A percentile compares a stretch with the other conserved stretches of the same genome.
Evolutionary conservation across 1,140 invertebrate genomes (phyloP).

Genomic region (Episyrphus balteatus): DNA sequence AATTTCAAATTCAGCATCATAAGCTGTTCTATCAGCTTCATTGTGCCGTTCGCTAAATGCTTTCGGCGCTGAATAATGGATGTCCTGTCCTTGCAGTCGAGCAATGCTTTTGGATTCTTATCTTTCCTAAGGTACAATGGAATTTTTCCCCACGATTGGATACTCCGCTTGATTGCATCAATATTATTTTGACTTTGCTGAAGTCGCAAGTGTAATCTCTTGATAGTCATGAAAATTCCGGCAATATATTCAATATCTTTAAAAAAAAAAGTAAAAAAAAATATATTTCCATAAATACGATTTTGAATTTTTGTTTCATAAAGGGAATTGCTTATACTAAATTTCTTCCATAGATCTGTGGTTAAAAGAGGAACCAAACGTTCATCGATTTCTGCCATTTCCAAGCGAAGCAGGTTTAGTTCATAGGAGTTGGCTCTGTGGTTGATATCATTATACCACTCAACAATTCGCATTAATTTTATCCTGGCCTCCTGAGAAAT

Average conservation of each 20-base stretch:
- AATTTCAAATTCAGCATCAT: constrained; percentile 47
- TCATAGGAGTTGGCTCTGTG: constrained; percentile 45
- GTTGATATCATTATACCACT: constrained; percentile 51
- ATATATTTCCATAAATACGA: neutral
- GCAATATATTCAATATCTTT: constrained; percentile 14
- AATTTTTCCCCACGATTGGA: constrained; percentile 44
- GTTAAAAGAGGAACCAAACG: constrained; percentile 44
- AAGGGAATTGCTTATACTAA: constrained; percentile 37
- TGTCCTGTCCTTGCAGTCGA: constrained; percentile 43
- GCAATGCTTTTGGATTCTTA: constrained; percentile 40
- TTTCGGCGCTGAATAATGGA: constrained; percentile 26
- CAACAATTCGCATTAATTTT: constrained; percentile 32
- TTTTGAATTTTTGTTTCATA: neutral
- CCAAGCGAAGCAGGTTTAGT: constrained; percentile 45
- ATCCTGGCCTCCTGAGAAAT: constrained; percentile 20
- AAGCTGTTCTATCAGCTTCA: constrained; percentile 43
- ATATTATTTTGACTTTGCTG: constrained; percentile 46
- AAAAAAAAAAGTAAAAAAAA: constrained; percentile 3
- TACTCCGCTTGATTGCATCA: constrained; percentile 36
- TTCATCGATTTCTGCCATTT: constrained; percentile 45
- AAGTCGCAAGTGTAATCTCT: constrained; percentile 44
- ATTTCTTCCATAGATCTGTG: constrained; percentile 48
- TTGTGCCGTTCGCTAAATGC: constrained; percentile 36
- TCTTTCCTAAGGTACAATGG: constrained; percentile 47
- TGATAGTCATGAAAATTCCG: constrained; percentile 15